Evolutionary conservation across 2,888 invertebrate genomes (phyloP).

Genomic region (Drosophila emarginata): DNA sequence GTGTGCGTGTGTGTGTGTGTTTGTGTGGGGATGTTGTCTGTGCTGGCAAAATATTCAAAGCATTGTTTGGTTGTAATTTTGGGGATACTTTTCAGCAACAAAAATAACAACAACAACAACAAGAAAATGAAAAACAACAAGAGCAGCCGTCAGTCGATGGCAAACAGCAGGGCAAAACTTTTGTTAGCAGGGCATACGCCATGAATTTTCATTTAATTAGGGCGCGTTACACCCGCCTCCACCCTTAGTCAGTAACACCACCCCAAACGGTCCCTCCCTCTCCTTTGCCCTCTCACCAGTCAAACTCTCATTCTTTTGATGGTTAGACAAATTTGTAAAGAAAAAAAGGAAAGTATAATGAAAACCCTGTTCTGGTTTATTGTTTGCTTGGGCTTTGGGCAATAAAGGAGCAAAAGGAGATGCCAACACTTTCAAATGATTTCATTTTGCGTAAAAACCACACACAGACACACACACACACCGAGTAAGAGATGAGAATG

Average conservation of each 20-base stretch:
- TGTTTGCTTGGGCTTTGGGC: slow-evolving; percentile 56
- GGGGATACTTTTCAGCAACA: slow-evolving; percentile 53
- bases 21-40: slow-evolving; percentile 9
- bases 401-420: slow-evolving; percentile 6
- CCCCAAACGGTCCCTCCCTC: background rate
- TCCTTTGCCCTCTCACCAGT: background rate
- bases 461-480: slow-evolving; percentile 39
- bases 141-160: slow-evolving; percentile 17
- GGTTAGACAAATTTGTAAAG: slow-evolving; percentile 61
- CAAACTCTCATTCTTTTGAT: slow-evolving; percentile 57
- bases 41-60: slow-evolving; percentile 47
- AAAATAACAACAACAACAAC: slow-evolving; percentile 38
- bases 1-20: background rate
- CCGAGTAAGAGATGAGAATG: slow-evolving; percentile 22
- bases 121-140: slow-evolving; percentile 7
- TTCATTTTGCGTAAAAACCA: slow-evolving; percentile 67
- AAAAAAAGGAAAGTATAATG: slow-evolving; percentile 16
- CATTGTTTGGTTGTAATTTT: slow-evolving; percentile 62
- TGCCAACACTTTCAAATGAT: slow-evolving; percentile 69
- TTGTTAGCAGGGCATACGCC: slow-evolving; percentile 57
- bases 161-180: slow-evolving; percentile 54
- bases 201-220: slow-evolving; percentile 77
- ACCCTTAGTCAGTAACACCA: slow-evolving; percentile 9
- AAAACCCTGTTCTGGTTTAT: slow-evolving; percentile 57
- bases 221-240: slow-evolving; percentile 48